These are phyloP conservation scores for Macrosteles quadrilineatus DNA, from an alignment of 1,140 invertebrate species.

Conservation along the genomic window DNA sequence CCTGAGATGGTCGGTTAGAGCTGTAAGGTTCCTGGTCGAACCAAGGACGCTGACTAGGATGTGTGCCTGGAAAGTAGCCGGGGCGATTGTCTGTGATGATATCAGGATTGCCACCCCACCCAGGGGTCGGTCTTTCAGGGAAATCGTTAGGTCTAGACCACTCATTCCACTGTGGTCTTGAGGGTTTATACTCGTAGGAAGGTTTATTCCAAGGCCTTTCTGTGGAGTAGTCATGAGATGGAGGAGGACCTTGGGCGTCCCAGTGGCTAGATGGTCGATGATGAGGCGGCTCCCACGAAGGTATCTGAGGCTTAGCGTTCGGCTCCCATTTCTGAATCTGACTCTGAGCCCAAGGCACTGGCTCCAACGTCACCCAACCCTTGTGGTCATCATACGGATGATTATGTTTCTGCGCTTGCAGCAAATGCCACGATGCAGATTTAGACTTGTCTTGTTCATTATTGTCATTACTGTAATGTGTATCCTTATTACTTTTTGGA, in stretches of 20 bases:
- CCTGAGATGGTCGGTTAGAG: constrained; percentile 19
- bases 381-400: constrained; percentile 66
- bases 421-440: constrained; percentile 48
- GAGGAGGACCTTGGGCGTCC: constrained; percentile 39
- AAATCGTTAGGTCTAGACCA: constrained; percentile 24
- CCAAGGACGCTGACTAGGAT: constrained; percentile 29
- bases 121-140: not conserved
- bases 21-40: constrained; percentile 18
- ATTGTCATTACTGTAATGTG: no score
- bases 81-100: constrained; percentile 69
- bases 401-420: constrained; percentile 52
- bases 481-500: constrained; percentile 26
- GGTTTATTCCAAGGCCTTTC: constrained; percentile 49
- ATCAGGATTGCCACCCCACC: constrained; percentile 49
- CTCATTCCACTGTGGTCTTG: not conserved
- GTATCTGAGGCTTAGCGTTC: constrained; percentile 42
- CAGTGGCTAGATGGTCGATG: constrained; percentile 8
- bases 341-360: constrained; percentile 74
- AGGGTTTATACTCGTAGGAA: constrained; percentile 42
- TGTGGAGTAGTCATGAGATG: constrained; percentile 29
- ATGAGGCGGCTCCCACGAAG: constrained; percentile 29
- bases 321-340: constrained; percentile 77
- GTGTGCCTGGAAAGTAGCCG: constrained; percentile 61
- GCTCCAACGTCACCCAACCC: constrained; percentile 75
- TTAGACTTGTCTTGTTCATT: constrained; percentile 47